These are phyloP conservation scores for Xylophagus ater DNA, from an alignment of 2,888 invertebrate species.

Conservation along the genomic window DNA sequence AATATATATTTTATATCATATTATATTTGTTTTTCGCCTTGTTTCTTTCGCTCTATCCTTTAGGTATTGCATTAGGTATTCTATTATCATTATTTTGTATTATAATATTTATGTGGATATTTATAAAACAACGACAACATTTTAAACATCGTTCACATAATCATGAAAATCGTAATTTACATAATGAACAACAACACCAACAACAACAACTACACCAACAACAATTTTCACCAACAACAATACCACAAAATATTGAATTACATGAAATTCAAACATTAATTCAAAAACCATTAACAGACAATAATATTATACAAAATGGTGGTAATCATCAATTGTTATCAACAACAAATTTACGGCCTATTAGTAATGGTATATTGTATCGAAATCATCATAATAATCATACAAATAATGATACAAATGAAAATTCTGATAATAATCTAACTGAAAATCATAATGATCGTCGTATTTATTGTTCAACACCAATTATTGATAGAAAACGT, in stretches of 20 bases:
- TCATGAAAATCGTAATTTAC: constrained; percentile 13
- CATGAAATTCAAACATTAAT: constrained; percentile 40
- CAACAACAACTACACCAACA: constrained; percentile 16
- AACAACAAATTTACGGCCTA: constrained; percentile 24
- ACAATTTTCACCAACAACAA: constrained; percentile 15
- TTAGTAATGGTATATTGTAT: constrained; percentile 25
- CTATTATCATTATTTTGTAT: constrained; percentile 31
- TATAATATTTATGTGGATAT: constrained; percentile 30
- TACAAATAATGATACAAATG: constrained; percentile 5
- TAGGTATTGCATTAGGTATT: constrained; percentile 32
- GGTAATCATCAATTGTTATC: not conserved
- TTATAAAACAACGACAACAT: constrained; percentile 31
- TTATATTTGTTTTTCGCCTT: not conserved
- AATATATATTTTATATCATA: not conserved
- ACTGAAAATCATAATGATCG: no score
- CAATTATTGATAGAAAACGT: constrained; percentile 16
- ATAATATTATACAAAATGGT: constrained; percentile 4
- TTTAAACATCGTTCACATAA: constrained; percentile 27
- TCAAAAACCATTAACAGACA: constrained; percentile 19
- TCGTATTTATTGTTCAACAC: no score
- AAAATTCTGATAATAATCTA: no score
- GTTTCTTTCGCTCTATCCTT: not conserved
- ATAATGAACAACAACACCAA: constrained; percentile 23
- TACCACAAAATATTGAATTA: constrained; percentile 31
- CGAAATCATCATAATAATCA: constrained; percentile 15